Evolutionary conservation across 1,140 invertebrate genomes (phyloP), one percentile per base, ranked within the genome.

Genomic region (Drosophila orosa): DNA sequence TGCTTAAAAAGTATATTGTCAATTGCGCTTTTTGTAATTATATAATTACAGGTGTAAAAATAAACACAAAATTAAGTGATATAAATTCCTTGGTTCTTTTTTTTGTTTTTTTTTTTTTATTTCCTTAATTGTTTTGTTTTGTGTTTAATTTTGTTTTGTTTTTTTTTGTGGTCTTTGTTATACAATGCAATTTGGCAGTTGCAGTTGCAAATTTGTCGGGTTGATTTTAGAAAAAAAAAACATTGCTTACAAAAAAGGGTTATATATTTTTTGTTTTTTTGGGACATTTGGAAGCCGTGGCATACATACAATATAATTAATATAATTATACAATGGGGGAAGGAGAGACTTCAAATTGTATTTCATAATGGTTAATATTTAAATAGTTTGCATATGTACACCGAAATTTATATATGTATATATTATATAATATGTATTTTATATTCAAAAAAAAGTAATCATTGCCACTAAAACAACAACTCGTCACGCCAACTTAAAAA

Each of bases 171-270:
- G 29, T 69, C 40, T 33, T 79, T 40, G 58, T 84, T 84, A 45
- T 83, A 76, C 58, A 84, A 83, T 83, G 80, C 80, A 83, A 83
- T 83, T 52, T 83, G 81, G 65, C 79, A 75, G 62, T 81, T 81
- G 82, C 83, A 85, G 74, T 86, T 86, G 74, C 62, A 80, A 80
- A 62, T 81, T 52, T 52, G 48, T 81, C 58, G 74, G 57, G 42
- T 67, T 57, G 39, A 10, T 37, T 72, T 54, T 10, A 33, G 48
- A 10, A 33, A 52, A 47, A 50, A 47, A 50, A 47, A 54, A 42
- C n/a, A 25, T 52, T 48, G 42, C 40, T 74, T 78, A 25, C 69
- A 54, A 52, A 39, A 52, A 59, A 60, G 12, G 22, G 7, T 56
- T n/a, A n/a, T n/a, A n/a, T n/a, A n/a, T n/a, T 8, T 33, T 31